A percentile compares a stretch with the other conserved stretches of the same genome.
phyloP scores from a whole-genome alignment of 2,797 vertebrate species.

The Myotis vivesi region DNA sequence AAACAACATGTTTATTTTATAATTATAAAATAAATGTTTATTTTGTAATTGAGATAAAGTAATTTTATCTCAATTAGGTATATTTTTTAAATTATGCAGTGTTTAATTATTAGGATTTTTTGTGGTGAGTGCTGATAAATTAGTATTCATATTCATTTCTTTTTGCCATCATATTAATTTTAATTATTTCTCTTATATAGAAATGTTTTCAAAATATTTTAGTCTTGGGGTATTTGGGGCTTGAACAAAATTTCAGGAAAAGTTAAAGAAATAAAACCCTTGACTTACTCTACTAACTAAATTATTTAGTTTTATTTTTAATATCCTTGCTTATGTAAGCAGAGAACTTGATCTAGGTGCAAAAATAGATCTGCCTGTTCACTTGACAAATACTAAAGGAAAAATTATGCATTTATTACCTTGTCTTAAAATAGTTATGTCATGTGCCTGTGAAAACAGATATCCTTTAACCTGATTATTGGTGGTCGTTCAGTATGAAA shows the following conservation, averaged over 20 bases:
- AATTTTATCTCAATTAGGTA: conserved; percentile 59
- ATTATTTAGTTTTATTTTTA: conserved; percentile 66
- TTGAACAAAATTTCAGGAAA: conserved; percentile 46
- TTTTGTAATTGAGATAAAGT: conserved; percentile 59
- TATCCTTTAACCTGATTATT: background rate
- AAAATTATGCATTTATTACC: conserved; percentile 31
- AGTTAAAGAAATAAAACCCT: conserved; percentile 46
- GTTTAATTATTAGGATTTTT: conserved; percentile 63
- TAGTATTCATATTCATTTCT: conserved; percentile 24
- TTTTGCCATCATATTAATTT: conserved; percentile 40
- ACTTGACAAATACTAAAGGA: conserved; percentile 52
- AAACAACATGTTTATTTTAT: conserved; percentile 67
- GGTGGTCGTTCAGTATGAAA: background rate
- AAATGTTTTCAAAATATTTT: conserved; percentile 55
- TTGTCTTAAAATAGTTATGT: conserved; percentile 66
- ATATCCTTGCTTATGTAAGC: conserved; percentile 36
- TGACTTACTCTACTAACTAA: conserved; percentile 41
- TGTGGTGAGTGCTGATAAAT: conserved; percentile 38
- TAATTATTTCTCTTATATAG: conserved; percentile 41
- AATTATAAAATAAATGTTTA: conserved; percentile 75
- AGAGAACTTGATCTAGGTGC: conserved; percentile 66
- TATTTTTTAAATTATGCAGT: conserved; percentile 51
- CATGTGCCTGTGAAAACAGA: conserved; percentile 45
- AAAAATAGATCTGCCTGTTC: conserved; percentile 66
- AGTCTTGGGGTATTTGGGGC: background rate